phyloP scores from a whole-genome alignment of 2,888 invertebrate genomes.

The Cabera pusaria region DNA sequence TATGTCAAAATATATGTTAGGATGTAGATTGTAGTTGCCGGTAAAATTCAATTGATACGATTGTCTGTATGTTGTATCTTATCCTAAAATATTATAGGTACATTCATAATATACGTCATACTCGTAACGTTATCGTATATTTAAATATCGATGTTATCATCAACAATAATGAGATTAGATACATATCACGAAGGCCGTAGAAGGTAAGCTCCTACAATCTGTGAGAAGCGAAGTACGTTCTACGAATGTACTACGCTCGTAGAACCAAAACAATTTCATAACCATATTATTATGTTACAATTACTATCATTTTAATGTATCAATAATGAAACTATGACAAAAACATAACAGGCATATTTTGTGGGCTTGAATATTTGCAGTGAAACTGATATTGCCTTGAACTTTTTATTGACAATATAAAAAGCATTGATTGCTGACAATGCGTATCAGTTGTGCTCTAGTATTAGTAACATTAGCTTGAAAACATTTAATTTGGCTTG shows the following conservation, averaged over 20 bases:
- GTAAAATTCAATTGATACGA: too few species aligned
- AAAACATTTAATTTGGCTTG: slow-evolving; percentile 9
- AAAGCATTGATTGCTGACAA: slow-evolving; percentile 32
- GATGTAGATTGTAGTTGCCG: too few species aligned
- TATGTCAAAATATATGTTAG: too few species aligned
- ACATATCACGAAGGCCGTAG: too few species aligned
- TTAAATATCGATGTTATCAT: too few species aligned
- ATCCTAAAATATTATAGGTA: too few species aligned
- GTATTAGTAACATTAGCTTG: slow-evolving; percentile 17
- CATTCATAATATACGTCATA: too few species aligned
- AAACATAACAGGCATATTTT: slow-evolving; percentile 32
- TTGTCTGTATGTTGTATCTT: too few species aligned
- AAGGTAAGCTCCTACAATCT: slow-evolving; percentile 1
- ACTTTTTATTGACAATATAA: slow-evolving; percentile 37
- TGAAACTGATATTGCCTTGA: slow-evolving; percentile 36
- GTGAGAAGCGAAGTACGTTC: background rate
- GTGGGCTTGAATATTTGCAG: slow-evolving; percentile 30
- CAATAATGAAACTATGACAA: slow-evolving; percentile 30
- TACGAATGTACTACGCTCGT: background rate
- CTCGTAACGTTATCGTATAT: too few species aligned
- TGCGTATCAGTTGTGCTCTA: slow-evolving; percentile 33
- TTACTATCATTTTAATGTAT: slow-evolving; percentile 18
- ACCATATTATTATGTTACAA: slow-evolving; percentile 19
- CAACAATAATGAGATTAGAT: too few species aligned
- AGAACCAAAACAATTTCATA: slow-evolving; percentile 15